A percentile compares a stretch with the other conserved stretches of the same genome.
Conservation (phyloP, 2,113 vertebrate species). For the Haemorhous mexicanus region DNA sequence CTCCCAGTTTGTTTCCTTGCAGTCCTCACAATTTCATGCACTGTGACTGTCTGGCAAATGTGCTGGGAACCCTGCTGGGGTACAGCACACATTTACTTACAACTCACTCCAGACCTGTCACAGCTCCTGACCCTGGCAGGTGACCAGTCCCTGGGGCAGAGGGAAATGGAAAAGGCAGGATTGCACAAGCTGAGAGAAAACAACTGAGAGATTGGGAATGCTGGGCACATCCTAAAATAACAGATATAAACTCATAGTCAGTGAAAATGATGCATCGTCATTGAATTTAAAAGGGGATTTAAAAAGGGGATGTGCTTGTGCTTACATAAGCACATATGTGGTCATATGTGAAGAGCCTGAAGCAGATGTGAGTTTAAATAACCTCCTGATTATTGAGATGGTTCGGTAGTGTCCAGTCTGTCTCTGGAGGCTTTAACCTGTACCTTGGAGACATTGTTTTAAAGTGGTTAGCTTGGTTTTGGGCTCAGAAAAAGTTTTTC, state of each 20-base stretch:
- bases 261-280: not conserved
- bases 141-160: not conserved
- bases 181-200: not conserved
- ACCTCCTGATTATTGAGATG: not conserved
- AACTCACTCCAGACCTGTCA: accelerated
- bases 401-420: not conserved
- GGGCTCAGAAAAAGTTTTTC: not conserved
- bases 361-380: not conserved
- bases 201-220: not conserved
- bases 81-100: not conserved
- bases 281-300: not conserved
- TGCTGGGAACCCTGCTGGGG: not conserved
- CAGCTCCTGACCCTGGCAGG: not conserved
- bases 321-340: not conserved
- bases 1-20: not conserved
- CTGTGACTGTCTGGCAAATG: not conserved
- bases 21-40: not conserved
- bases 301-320: not conserved
- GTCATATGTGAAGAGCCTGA: not conserved
- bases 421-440: not conserved
- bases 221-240: not conserved
- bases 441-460: not conserved
- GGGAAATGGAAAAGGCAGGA: not conserved
- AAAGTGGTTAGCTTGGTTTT: not conserved
- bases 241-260: not conserved